phyloP scores from a whole-genome alignment of 64 coral and sea anemone genomes.

The Anthopleura sola region DNA sequence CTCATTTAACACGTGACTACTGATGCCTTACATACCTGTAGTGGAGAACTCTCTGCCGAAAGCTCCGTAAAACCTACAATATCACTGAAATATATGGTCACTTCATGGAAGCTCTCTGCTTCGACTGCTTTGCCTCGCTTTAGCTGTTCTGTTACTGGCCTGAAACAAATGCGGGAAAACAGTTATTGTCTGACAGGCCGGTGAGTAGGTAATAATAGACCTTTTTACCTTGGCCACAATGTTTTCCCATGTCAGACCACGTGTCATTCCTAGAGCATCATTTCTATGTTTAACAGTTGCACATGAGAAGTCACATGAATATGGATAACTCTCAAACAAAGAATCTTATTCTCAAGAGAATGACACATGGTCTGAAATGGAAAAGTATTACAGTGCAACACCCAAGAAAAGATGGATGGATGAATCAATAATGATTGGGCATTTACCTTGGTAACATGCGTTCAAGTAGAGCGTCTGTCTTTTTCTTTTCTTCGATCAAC shows the following conservation, averaged over 20 bases:
- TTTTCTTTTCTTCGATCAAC: conserved; percentile 89
- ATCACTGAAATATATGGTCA: conserved; percentile 93
- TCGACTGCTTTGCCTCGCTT: conserved; percentile 91
- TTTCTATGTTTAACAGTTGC: too few relatives aligned
- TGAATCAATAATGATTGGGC: too few relatives aligned
- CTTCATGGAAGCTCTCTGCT: conserved; percentile 88
- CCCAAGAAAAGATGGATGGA: too few relatives aligned
- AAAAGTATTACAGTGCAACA: too few relatives aligned
- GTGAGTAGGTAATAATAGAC: too few relatives aligned
- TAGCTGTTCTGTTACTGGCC: conserved; percentile 84
- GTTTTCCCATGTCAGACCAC: too few relatives aligned
- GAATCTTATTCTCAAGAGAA: too few relatives aligned
- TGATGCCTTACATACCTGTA: conserved; percentile 49
- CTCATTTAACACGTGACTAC: neutral
- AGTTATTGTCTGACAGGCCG: neutral
- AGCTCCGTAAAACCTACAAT: conserved; percentile 92
- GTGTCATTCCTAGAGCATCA: too few relatives aligned
- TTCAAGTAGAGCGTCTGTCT: conserved; percentile 85
- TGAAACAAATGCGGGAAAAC: neutral
- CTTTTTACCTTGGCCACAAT: too few relatives aligned
- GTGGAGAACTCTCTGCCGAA: conserved; percentile 78
- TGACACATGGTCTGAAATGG: too few relatives aligned
- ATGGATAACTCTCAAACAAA: too few relatives aligned
- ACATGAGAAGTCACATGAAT: too few relatives aligned
- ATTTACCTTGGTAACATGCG: conserved; percentile 77